Conservation (phyloP, 2,113 vertebrate genomes). For the Rousettus leschenaultii region DNA sequence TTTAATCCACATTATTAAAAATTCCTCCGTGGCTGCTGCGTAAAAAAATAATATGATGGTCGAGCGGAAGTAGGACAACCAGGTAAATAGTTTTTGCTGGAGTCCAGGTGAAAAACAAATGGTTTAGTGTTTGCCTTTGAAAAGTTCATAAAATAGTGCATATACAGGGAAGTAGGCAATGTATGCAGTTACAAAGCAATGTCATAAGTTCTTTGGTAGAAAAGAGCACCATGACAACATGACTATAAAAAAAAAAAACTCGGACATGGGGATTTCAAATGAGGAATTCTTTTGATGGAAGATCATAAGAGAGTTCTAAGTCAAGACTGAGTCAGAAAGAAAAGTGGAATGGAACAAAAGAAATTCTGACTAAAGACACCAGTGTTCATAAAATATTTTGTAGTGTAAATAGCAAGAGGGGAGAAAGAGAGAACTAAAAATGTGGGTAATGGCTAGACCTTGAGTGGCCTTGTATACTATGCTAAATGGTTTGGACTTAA, state of each 20-base stretch:
- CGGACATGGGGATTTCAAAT: neutral
- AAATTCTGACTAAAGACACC: neutral
- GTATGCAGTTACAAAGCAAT: neutral
- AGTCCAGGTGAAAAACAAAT: neutral
- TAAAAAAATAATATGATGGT: neutral
- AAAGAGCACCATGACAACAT: neutral
- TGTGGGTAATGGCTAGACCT: neutral
- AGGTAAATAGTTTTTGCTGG: neutral
- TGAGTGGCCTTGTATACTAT: neutral
- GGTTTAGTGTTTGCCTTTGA: neutral
- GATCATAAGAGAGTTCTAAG: neutral
- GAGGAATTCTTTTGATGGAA: neutral
- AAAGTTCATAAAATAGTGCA: neutral
- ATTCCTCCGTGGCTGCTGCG: neutral
- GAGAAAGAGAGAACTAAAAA: neutral
- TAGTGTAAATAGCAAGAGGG: neutral
- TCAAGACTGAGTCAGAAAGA: neutral
- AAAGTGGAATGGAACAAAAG: neutral
- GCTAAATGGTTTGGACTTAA: neutral
- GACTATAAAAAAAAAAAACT: neutral
- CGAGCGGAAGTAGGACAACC: neutral
- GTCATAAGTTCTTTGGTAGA: neutral
- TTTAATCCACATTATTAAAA: neutral
- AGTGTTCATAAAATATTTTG: neutral
- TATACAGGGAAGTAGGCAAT: fast-evolving